Evolutionary conservation across 2,888 invertebrate genomes (phyloP), one percentile per base, ranked within the genome.

Genomic region (Tetrapedia diversipes): DNA sequence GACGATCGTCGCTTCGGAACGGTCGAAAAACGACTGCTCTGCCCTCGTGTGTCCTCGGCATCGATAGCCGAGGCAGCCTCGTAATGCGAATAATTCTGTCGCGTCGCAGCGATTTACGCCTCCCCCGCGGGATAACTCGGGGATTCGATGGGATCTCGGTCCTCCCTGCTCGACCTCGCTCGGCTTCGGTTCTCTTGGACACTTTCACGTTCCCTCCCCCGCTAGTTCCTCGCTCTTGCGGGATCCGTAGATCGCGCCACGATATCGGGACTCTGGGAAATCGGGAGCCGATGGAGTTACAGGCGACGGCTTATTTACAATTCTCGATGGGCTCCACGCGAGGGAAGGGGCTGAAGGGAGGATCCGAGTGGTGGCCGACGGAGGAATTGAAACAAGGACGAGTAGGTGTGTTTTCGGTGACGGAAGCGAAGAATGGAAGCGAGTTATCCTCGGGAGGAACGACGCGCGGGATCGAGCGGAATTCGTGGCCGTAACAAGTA

Each of bases 41-140:
- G 67, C 73, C 83, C 77, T 76, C 79, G 61, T 71, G 73, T 80
- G 29, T 73, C 27, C 34, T 64, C 54, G 7, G 79, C 78, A 82
- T 79, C 71, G 75, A 79, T 76, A 82, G 77, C 60, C 41, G 60
- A 43, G 43, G 65, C 67, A 39, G 69, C 66, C 74, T 59, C 59
- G 61, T 63, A 79, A 79, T 65, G 73, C 71, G 72, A 78, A 72
- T 76, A 70, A 77, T 70, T 74, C 54, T 57, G 43, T 74, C 37
- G 54, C 22, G 49, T 29, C 10, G 8, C 54, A 54, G 14, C 79
- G 84, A 79, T 70, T 70, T 65, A 41, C 65, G 49, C 66, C 63
- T 63, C 59, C 51, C 54, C 49, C 71, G 45, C 53, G 34, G 37
- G 69, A 56, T 67, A 61, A 80, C 71, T 71, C 67, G 61, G 1